Percentiles rank a stretch among this genome's conserved stretches.
These are phyloP conservation scores for Tetramorium simillimum DNA, from an alignment of 1,140 invertebrate species.

Conservation along the genomic window DNA sequence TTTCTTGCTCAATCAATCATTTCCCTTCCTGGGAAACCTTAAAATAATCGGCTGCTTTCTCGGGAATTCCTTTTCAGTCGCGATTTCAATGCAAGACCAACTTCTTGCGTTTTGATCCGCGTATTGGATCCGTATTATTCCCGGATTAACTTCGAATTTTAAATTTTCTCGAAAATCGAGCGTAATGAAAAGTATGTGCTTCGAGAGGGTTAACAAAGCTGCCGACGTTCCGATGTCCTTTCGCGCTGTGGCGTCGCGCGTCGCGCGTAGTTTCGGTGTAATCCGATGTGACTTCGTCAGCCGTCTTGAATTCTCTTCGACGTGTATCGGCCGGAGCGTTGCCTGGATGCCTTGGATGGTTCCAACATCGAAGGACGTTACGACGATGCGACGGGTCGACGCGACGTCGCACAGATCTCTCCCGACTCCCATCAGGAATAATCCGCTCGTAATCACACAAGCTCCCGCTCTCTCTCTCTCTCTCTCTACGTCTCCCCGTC, in stretches of 20 bases:
- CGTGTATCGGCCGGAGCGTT: conserved; percentile 44
- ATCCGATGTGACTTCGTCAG: conserved; percentile 43
- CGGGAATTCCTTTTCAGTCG: not conserved
- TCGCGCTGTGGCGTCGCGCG: not conserved
- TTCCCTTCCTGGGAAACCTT: not conserved
- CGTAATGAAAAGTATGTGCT: conserved; percentile 7
- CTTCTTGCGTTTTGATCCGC: not conserved
- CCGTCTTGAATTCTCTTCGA: conserved; percentile 56
- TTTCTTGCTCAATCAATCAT: not conserved
- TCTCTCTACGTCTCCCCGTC: not conserved
- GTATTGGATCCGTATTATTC: not conserved
- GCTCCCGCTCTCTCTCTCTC: not conserved
- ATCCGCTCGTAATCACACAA: conserved; percentile 40
- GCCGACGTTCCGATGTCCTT: not conserved
- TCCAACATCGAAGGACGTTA: conserved; percentile 29
- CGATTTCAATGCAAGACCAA: not conserved
- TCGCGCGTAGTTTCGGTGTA: conserved; percentile 41
- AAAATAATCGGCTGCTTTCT: not conserved
- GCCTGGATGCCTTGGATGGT: conserved; percentile 32
- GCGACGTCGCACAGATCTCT: conserved; percentile 8
- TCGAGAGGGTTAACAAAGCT: not conserved
- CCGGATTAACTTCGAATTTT: not conserved
- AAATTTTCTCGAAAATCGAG: not conserved
- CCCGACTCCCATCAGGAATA: conserved; percentile 7
- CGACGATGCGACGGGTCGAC: conserved; percentile 20